These are phyloP conservation scores for Poeciliopsis paucimaculata DNA, from an alignment of 2,797 vertebrate genomes.

Conservation along the genomic window DNA sequence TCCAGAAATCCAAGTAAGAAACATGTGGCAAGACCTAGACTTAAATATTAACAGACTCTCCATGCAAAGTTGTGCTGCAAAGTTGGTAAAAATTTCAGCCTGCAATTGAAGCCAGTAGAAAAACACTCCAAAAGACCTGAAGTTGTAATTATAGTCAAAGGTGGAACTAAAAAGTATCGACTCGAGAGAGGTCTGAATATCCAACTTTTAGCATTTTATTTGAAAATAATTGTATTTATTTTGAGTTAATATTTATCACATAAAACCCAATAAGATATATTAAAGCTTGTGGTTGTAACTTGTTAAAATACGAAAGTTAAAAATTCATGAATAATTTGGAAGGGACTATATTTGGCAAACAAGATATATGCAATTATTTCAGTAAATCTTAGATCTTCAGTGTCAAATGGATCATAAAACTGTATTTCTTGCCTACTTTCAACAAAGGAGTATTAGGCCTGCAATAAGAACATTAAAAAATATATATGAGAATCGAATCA, in stretches of 20 bases:
- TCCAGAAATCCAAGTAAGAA: background rate
- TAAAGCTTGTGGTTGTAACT: background rate
- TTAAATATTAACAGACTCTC: background rate
- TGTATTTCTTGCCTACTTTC: background rate
- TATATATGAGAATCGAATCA: too few relatives aligned
- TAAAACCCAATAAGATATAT: background rate
- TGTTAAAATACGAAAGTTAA: background rate
- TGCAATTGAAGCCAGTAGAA: background rate
- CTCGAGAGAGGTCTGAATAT: background rate
- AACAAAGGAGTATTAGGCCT: background rate
- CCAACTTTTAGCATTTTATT: background rate
- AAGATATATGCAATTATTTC: background rate
- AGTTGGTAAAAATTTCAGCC: background rate
- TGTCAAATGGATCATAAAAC: background rate
- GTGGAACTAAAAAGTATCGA: background rate
- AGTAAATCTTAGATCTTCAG: background rate
- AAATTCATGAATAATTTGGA: background rate
- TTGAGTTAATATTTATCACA: background rate
- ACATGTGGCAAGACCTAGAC: background rate
- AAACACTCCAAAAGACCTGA: background rate
- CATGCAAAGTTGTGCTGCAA: background rate
- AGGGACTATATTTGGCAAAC: background rate
- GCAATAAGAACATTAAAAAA: too few relatives aligned
- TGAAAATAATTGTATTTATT: background rate
- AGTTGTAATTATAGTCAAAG: background rate